phyloP scores from a whole-genome alignment of 2,113 vertebrate species.

The Hypomesus transpacificus region DNA sequence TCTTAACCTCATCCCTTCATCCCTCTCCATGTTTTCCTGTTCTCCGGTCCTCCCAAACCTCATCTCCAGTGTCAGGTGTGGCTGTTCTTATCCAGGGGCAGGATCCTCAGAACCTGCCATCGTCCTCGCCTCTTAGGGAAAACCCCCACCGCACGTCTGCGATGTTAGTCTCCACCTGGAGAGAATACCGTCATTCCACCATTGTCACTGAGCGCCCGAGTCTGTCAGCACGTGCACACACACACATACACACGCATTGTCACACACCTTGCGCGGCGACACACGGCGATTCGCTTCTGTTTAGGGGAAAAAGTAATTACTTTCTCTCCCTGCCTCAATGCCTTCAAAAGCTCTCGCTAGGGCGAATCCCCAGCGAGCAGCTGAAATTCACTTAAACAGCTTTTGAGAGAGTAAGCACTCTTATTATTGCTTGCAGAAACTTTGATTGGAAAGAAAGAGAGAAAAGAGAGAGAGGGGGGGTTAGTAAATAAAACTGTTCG shows the following conservation, averaged over 20 bases:
- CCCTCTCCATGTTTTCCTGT: background rate
- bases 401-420: slow-evolving; percentile 76
- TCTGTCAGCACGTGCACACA: background rate
- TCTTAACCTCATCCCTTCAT: background rate
- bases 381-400: slow-evolving; percentile 75
- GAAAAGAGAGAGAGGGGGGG: slow-evolving; percentile 35
- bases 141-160: too few relatives aligned
- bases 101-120: too few relatives aligned
- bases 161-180: too few relatives aligned
- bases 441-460: slow-evolving; percentile 65
- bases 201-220: too few relatives aligned
- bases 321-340: slow-evolving; percentile 72
- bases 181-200: too few relatives aligned
- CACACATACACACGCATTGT: slow-evolving; percentile 18
- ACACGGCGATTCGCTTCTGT: slow-evolving; percentile 67
- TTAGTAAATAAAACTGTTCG: slow-evolving; percentile 64
- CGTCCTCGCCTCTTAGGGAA: too few relatives aligned
- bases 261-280: slow-evolving; percentile 17
- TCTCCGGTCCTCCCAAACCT: background rate
- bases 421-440: slow-evolving; percentile 70
- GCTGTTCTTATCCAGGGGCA: background rate
- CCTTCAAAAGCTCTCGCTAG: slow-evolving; percentile 72
- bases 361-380: slow-evolving; percentile 70
- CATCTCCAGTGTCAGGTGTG: background rate
- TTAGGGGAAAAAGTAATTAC: slow-evolving; percentile 77